Evolutionary conservation across 2,797 vertebrate genomes (phyloP).

Genomic region (Pseudotriccus pelzelni): DNA sequence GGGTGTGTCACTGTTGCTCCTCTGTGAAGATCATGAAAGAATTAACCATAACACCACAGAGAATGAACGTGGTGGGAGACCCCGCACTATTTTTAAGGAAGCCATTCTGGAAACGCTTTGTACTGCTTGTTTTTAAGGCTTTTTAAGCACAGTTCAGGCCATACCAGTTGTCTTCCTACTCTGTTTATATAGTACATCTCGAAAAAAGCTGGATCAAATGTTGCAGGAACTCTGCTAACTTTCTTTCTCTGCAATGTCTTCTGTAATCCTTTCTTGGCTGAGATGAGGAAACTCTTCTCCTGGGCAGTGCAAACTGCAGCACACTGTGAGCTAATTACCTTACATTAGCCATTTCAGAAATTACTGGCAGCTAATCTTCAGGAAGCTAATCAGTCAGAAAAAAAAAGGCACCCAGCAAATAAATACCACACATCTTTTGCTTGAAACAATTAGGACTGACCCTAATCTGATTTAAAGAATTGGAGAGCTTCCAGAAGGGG

Average conservation of each 20-base stretch:
- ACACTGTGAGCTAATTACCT: conserved; percentile 49
- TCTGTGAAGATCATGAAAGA: background rate
- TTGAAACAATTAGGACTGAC: conserved; percentile 64
- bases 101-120: background rate
- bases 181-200: background rate
- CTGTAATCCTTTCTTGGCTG: background rate
- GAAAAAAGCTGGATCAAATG: background rate
- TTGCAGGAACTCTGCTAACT: background rate
- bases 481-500: conserved; percentile 41
- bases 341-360: conserved; percentile 52
- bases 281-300: background rate
- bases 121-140: background rate
- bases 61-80: background rate
- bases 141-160: background rate
- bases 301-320: conserved; percentile 16
- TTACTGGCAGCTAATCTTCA: conserved; percentile 53
- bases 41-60: background rate
- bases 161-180: background rate
- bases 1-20: background rate
- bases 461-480: conserved; percentile 54
- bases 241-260: background rate
- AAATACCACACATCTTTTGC: conserved; percentile 58
- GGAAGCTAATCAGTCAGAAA: conserved; percentile 62
- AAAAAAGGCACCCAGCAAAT: conserved; percentile 49
- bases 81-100: background rate